Base-by-base conservation (phyloP, 2,113 vertebrate species). In the Fulmarus glacialis region DNA sequence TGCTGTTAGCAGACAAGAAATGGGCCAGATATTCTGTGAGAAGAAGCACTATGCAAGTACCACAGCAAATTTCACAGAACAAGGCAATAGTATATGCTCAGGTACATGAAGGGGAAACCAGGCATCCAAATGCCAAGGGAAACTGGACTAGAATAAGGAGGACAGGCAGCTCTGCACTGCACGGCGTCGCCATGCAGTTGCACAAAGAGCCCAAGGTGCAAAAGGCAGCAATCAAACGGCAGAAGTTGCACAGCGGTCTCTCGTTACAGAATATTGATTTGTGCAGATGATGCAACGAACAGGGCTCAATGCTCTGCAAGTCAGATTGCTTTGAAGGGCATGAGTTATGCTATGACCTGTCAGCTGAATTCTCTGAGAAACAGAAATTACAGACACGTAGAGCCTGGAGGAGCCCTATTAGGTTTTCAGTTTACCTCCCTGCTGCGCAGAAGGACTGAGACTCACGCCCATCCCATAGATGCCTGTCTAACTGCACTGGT, bases 151-250 rank as follows among this genome's bases (percentile, higher is more conserved):
- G 30, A 45, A 32, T 15, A 21, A 83, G n/a, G 36, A 81, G 73
- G 62, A 77, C 8, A 21, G 13, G 50, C 30, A 92, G 75, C 42
- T 77, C 87, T 52, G 63, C 56, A 7, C 23, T 19, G 10, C 32
- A 24, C 2, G 4, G 30, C 4, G 53, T 18, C 42, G 43, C 45
- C 32, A 21, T 1, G 50, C 27, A 64, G 38, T 9, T 2, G 23
- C 42, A n/a, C 52, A 62, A 42, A 42, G 0, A 87, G 42, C 32
- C n/a, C 11, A n/a, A n/a, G n/a, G 8, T 4, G 42, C 75, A 32
- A 58, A 84, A 77, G 63, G 59, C 50, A 30, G 50, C 34, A 23
- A 50, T 0, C 0, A 42, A 53, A 34, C 0, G 0, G 2, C 71
- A 75, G 40, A 32, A 86, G n/a, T 3, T 42, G 82, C 75, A 47